A percentile compares a stretch with the other conserved stretches of the same genome.
These are phyloP conservation scores for Eulithis prunata DNA, from an alignment of 2,888 invertebrate genomes.

Conservation along the genomic window DNA sequence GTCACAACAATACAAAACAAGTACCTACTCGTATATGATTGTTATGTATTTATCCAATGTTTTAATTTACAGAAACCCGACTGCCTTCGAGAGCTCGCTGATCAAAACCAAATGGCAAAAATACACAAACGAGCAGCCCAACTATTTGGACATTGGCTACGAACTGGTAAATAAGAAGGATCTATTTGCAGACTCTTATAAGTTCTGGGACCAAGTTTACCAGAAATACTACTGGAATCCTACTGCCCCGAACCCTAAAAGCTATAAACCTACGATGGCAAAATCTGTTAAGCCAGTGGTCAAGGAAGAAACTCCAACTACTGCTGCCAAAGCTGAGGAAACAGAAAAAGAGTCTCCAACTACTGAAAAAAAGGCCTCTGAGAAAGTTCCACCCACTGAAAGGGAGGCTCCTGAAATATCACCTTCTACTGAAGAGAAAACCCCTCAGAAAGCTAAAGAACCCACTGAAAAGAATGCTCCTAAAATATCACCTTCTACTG, in stretches of 20 bases:
- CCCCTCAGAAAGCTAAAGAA: no score
- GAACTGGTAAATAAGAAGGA: conserved; percentile 58
- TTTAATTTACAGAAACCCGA: conserved; percentile 66
- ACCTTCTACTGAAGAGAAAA: no score
- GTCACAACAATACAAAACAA: no score
- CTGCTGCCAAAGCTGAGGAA: neutral
- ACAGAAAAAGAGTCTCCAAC: neutral
- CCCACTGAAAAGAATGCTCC: neutral
- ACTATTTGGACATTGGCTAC: conserved; percentile 65
- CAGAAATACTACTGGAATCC: conserved; percentile 70
- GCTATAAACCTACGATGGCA: conserved; percentile 27
- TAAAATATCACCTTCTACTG: no score
- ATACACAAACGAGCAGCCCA: conserved; percentile 58
- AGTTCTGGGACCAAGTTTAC: conserved; percentile 70
- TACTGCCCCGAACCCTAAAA: conserved; percentile 42
- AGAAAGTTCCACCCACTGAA: neutral
- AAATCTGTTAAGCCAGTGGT: conserved; percentile 15
- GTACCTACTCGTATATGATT: no score
- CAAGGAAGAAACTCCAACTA: neutral
- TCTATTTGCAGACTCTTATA: conserved; percentile 58
- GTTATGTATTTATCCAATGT: no score
- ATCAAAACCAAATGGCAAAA: conserved; percentile 64
- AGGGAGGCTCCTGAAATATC: no score
- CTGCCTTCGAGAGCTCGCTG: conserved; percentile 66
- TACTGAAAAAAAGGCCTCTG: neutral